phyloP scores from a whole-genome alignment of 2,113 vertebrate species.

The Sapajus apella region DNA sequence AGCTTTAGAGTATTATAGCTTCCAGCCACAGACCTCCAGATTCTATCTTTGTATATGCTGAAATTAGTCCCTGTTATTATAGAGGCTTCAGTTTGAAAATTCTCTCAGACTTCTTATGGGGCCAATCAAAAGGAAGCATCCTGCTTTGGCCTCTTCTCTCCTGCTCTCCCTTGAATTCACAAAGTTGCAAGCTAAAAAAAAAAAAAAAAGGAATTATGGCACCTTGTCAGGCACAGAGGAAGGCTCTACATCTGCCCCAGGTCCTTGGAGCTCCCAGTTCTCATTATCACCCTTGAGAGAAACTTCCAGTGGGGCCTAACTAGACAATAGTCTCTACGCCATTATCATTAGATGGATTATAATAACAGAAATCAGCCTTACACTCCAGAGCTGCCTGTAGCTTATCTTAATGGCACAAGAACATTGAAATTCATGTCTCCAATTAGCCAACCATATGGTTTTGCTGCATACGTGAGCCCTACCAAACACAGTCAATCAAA shows the following conservation, averaged over 20 bases:
- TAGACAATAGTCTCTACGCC: neutral
- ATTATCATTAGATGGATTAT: neutral
- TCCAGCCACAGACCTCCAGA: neutral
- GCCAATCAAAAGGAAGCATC: neutral
- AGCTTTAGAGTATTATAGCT: neutral
- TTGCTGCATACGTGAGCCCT: neutral
- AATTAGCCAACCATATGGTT: slow-evolving; percentile 40
- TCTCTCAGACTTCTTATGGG: neutral
- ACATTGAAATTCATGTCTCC: neutral
- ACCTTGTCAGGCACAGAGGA: slow-evolving; percentile 17
- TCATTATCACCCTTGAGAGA: slow-evolving; percentile 42
- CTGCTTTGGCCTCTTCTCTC: neutral
- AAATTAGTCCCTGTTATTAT: slow-evolving; percentile 30
- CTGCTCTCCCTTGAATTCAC: neutral
- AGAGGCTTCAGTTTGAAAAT: neutral
- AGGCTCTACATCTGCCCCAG: neutral
- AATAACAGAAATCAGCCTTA: slow-evolving; percentile 1
- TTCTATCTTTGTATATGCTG: neutral
- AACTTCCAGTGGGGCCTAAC: neutral
- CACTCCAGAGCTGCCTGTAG: neutral
- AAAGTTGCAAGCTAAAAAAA: slow-evolving; percentile 18
- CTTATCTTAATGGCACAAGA: slow-evolving; percentile 29
- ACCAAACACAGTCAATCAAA: neutral
- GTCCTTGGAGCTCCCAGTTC: neutral
- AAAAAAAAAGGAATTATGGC: neutral